phyloP scores from a whole-genome alignment of 2,113 vertebrate species.

The Mionectes macconnelli region DNA sequence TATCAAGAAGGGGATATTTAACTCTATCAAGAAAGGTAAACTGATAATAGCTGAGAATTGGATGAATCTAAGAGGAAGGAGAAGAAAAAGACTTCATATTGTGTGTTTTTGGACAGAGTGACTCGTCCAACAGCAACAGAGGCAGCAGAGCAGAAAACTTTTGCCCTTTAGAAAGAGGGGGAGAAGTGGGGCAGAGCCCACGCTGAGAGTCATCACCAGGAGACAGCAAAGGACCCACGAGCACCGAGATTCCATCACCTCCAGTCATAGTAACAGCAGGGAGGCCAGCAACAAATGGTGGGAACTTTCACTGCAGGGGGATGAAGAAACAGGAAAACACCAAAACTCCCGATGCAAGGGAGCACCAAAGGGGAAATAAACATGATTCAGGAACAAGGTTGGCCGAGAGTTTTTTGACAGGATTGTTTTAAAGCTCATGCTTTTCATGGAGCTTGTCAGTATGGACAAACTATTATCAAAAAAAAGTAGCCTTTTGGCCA shows the following conservation, averaged over 20 bases:
- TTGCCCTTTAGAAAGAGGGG: neutral
- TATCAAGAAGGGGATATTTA: neutral
- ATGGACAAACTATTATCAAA: neutral
- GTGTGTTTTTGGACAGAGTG: neutral
- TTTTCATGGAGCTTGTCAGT: neutral
- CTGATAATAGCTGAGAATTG: neutral
- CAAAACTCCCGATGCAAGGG: neutral
- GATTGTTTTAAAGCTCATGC: neutral
- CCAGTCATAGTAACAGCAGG: neutral
- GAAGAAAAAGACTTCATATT: neutral
- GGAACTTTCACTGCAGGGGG: neutral
- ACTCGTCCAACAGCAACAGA: neutral
- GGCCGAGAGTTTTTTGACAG: neutral
- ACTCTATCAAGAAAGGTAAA: neutral
- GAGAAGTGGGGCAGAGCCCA: neutral
- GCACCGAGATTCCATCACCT: neutral
- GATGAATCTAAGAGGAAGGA: neutral
- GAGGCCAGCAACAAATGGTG: neutral
- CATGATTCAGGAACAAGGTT: neutral
- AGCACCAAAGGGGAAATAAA: conserved; percentile 29
- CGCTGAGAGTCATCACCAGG: neutral
- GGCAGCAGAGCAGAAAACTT: neutral
- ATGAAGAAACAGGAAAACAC: neutral
- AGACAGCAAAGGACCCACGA: neutral
- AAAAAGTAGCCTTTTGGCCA: neutral